A percentile compares a stretch with the other conserved stretches of the same genome.
Evolutionary conservation across 92 coral and sea anemone species (phyloP).

Genomic region (Ricordea florida): DNA sequence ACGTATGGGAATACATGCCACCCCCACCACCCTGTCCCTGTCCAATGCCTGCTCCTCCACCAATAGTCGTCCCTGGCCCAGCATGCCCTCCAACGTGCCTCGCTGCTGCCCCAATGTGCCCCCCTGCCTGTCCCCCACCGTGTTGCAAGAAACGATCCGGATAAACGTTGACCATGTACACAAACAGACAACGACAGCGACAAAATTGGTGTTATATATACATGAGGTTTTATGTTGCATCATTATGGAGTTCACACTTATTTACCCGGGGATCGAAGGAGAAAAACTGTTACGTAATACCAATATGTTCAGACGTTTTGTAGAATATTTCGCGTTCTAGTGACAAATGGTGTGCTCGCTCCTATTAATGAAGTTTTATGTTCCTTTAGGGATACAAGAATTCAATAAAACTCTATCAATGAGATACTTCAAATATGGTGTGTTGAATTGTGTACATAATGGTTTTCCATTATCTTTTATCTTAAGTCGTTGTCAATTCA

Average conservation of each 20-base stretch:
- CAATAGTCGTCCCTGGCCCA: conserved; percentile 55
- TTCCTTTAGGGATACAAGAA: conserved; percentile 29
- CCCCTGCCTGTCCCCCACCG: conserved; percentile 64
- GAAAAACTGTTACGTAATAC: conserved; percentile 17
- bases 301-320: conserved; percentile 40
- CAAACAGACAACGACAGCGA: not conserved
- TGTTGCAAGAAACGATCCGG: conserved; percentile 86
- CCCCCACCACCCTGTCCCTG: conserved; percentile 88
- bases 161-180: conserved; percentile 44
- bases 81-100: conserved; percentile 43
- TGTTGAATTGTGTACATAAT: not conserved
- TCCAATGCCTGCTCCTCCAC: conserved; percentile 74
- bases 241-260: conserved; percentile 20
- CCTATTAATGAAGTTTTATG: conserved; percentile 1
- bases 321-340: conserved; percentile 52
- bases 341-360: conserved; percentile 32
- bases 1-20: conserved; percentile 92
- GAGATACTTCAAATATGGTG: not conserved
- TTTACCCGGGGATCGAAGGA: conserved; percentile 7
- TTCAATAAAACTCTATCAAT: conserved; percentile 23
- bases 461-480: not conserved
- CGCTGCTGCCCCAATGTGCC: conserved; percentile 48
- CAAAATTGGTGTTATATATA: conserved; percentile 13
- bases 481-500: too few relatives aligned
- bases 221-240: conserved; percentile 26